phyloP scores from a whole-genome alignment of 2,113 vertebrate genomes.

The cattle (Bos taurus) region ARS-UCD2.0 NC_037342.1:8789001-8789500 shows the following conservation, averaged over 20 bases:
- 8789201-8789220: background rate
- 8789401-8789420: background rate
- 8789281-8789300: background rate
- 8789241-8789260: background rate
- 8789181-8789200: background rate
- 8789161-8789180: background rate
- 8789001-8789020: background rate
- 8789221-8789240: background rate
- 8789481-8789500: background rate
- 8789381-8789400: background rate
- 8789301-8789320: background rate
- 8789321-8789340: fast-evolving
- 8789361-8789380: background rate
- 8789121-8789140: background rate
- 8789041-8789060: background rate
- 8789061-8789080: background rate
- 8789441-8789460: background rate
- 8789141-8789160: background rate
- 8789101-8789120: background rate
- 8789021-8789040: background rate
- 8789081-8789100: background rate
- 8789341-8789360: background rate
- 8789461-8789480: background rate
- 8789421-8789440: background rate
- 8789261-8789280: background rate